Conservation (phyloP, 2,888 invertebrate genomes). For the Drymonia ruficornis region DNA sequence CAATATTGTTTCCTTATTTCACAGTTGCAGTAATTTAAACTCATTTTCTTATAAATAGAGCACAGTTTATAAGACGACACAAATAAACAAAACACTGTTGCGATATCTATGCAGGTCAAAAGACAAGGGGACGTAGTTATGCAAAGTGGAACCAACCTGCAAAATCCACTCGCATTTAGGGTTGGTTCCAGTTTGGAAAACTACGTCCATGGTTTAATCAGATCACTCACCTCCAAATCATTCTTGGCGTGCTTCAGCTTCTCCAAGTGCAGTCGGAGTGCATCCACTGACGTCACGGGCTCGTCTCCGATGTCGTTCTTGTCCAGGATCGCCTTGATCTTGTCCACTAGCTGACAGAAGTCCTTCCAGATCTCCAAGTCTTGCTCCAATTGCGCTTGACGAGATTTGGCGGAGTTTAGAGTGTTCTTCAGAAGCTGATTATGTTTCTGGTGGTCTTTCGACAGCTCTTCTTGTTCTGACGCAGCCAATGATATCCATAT, state of each 20-base stretch:
- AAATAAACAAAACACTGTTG: too few species aligned
- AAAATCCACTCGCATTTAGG: too few species aligned
- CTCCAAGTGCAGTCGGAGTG: slow-evolving; percentile 92
- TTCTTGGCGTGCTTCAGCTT: slow-evolving; percentile 91
- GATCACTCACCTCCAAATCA: slow-evolving; percentile 88
- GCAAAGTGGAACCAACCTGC: too few species aligned
- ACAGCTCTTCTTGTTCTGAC: slow-evolving; percentile 92
- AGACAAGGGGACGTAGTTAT: slow-evolving; percentile 6
- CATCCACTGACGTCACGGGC: slow-evolving; percentile 91
- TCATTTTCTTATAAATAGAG: too few species aligned
- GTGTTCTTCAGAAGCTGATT: slow-evolving; percentile 93
- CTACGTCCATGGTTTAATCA: too few species aligned
- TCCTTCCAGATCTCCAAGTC: slow-evolving; percentile 94
- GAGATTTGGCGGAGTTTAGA: slow-evolving; percentile 92
- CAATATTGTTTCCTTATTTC: too few species aligned
- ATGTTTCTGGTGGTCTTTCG: slow-evolving; percentile 92
- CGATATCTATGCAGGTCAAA: neutral
- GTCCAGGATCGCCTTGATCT: slow-evolving; percentile 90
- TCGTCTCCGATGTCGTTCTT: slow-evolving; percentile 92
- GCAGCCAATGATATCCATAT: slow-evolving; percentile 94
- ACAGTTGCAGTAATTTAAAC: too few species aligned
- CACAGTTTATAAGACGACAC: too few species aligned
- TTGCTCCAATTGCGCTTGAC: slow-evolving; percentile 91
- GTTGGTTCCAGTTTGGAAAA: too few species aligned
- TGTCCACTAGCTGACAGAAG: slow-evolving; percentile 91